Base-by-base conservation (phyloP, 2,797 vertebrate genomes). In the Phylloscopus collybita region DNA sequence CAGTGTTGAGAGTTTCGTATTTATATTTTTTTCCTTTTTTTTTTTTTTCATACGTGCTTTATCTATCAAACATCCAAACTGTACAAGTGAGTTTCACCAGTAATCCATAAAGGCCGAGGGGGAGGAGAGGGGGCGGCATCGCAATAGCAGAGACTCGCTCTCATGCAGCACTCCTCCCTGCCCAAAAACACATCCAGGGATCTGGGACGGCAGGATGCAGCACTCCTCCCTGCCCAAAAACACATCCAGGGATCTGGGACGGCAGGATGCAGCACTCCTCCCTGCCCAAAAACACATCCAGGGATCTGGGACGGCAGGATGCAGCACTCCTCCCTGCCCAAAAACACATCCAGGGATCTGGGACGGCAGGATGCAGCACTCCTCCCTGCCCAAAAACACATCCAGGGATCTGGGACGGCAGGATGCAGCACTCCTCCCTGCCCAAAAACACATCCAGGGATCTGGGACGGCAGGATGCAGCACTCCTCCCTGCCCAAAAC, bases 1-100 rank as follows among this genome's bases (percentile, higher is more conserved):
- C 97, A 98, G 97, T 98, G 98, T 93, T 98, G 96, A 98, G 92
- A 97, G 97, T 97, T 96, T 69, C 26, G 89, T 86, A 95, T 96
- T 97, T 93, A 96, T 97, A 97, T 76, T 94, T 96, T 96, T 95
- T 96, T 5, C 62, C 50, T 18, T 81, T 88, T 94, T 18, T 81
- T 88, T 94, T 96, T 96, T 78, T 75, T 94, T 90, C 38, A 54
- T 90, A 97, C 96, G 97, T 98, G 97, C 98, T 98, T 98, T 98
- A 98, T 97, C 97, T 98, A 97, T 97, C 97, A 97, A 98, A 98
- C 97, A 98, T 97, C 97, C 97, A 97, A 98, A 97, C 97, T 98
- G 96, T 98, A 98, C 97, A 98, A 97, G 95, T 96, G 97, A 96
- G 95, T 93, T 96, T 97, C 90, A 87, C 65, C 93, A 93, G 88